Percentiles rank a stretch among this genome's conserved stretches.
These are phyloP conservation scores for Masnerella sp. DNA, from an alignment of 2,888 invertebrate species.

Conservation along the genomic window DNA sequence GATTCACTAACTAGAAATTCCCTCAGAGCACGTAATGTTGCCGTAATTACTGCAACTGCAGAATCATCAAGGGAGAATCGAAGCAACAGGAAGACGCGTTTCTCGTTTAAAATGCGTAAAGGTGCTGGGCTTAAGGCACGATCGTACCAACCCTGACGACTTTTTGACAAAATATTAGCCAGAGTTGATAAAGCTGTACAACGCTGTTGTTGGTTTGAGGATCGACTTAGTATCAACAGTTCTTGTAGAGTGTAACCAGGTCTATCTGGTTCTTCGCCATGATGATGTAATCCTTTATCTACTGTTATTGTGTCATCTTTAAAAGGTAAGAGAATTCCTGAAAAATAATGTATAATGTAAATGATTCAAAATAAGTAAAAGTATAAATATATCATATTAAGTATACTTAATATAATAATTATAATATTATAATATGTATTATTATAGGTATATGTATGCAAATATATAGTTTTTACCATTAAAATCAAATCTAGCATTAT, in stretches of 20 bases:
- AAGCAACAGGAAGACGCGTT: slow-evolving; percentile 87
- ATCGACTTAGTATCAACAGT: slow-evolving; percentile 87
- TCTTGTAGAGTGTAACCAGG: slow-evolving; percentile 96
- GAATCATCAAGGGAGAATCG: slow-evolving; percentile 93
- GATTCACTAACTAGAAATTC: slow-evolving; percentile 86
- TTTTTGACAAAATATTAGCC: slow-evolving; percentile 86
- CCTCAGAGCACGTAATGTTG: slow-evolving; percentile 87
- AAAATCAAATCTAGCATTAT: slow-evolving; percentile 91
- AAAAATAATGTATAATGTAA: background rate
- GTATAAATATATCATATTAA: too few relatives aligned
- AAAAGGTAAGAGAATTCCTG: slow-evolving; percentile 85
- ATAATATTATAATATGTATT: too few relatives aligned
- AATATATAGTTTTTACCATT: too few relatives aligned
- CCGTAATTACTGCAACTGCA: slow-evolving; percentile 84
- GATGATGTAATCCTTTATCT: slow-evolving; percentile 89
- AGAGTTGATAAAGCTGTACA: slow-evolving; percentile 88
- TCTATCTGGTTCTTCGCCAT: slow-evolving; percentile 93
- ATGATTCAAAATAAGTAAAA: too few relatives aligned
- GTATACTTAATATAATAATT: background rate
- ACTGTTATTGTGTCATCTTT: slow-evolving; percentile 80
- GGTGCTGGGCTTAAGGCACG: slow-evolving; percentile 85
- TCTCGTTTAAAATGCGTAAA: slow-evolving; percentile 80
- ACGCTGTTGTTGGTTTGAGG: slow-evolving; percentile 90
- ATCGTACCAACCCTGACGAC: slow-evolving; percentile 87
- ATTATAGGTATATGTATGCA: too few relatives aligned